phyloP scores from a whole-genome alignment of 2,888 invertebrate species.

The Eupithecia centaureata region DNA sequence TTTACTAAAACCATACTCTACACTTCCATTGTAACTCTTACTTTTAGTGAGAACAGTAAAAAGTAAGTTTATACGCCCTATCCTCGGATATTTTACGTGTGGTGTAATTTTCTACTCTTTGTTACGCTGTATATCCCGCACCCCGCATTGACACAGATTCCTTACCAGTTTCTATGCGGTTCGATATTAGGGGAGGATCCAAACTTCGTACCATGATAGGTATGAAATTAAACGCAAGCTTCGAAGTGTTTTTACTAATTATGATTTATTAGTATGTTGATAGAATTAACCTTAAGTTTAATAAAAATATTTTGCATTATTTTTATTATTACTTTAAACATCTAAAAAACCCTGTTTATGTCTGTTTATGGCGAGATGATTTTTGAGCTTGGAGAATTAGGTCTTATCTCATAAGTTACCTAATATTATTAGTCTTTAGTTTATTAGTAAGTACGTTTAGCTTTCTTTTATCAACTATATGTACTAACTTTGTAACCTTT shows the following conservation, averaged over 20 bases:
- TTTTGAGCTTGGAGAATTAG: too few relatives aligned
- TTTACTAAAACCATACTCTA: neutral
- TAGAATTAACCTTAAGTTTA: too few relatives aligned
- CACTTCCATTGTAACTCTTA: neutral
- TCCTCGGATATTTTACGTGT: constrained; percentile 8
- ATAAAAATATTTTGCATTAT: too few relatives aligned
- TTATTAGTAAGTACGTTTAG: too few relatives aligned
- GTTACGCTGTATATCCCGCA: constrained; percentile 7
- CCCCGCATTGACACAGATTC: constrained; percentile 7
- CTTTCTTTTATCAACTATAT: too few relatives aligned
- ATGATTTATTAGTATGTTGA: too few relatives aligned
- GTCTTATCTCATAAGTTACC: too few relatives aligned
- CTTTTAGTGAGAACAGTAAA: constrained; percentile 8
- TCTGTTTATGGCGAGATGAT: too few relatives aligned
- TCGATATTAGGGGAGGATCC: constrained; percentile 4
- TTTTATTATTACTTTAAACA: too few relatives aligned
- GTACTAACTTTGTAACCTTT: too few relatives aligned
- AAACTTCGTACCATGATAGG: neutral
- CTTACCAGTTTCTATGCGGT: neutral
- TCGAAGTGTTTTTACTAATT: neutral
- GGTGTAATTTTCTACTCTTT: constrained; percentile 17
- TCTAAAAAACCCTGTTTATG: too few relatives aligned
- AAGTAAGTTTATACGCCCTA: constrained; percentile 2
- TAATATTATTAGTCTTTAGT: too few relatives aligned
- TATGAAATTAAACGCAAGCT: neutral